A percentile compares a stretch with the other conserved stretches of the same genome.
phyloP scores from a whole-genome alignment of 1,140 invertebrate species.

The Panulirus ornatus region DNA sequence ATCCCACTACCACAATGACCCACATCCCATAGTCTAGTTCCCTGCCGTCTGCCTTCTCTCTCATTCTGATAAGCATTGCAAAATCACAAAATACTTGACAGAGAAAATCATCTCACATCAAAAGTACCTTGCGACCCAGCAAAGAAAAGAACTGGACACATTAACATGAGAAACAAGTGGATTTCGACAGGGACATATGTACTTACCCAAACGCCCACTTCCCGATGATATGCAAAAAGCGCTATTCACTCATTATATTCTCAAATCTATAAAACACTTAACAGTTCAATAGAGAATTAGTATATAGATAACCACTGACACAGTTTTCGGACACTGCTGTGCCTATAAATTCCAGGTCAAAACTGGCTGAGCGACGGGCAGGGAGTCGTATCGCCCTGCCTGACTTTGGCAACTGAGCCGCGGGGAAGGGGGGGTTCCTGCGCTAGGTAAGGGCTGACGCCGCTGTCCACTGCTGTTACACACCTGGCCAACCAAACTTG shows the following conservation, averaged over 20 bases:
- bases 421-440: conserved; percentile 46
- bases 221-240: conserved; percentile 19
- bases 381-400: conserved; percentile 11
- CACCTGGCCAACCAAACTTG: conserved; percentile 20
- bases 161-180: conserved; percentile 35
- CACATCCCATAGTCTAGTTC: conserved; percentile 17
- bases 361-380: conserved; percentile 29
- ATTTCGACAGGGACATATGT: conserved; percentile 51
- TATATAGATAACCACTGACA: conserved; percentile 49
- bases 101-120: neutral
- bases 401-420: conserved; percentile 60
- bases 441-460: conserved; percentile 5
- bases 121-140: neutral
- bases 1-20: conserved; percentile 47
- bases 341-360: conserved; percentile 49
- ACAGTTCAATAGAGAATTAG: neutral
- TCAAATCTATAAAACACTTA: neutral
- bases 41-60: neutral
- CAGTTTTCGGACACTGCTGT: conserved; percentile 41
- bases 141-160: neutral
- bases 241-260: conserved; percentile 43
- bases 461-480: neutral
- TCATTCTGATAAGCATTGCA: neutral
- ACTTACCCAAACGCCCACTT: conserved; percentile 55
- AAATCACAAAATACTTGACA: neutral